phyloP scores from a whole-genome alignment of 2,888 invertebrate species.

The Lordiphosa andalusiaca region DNA sequence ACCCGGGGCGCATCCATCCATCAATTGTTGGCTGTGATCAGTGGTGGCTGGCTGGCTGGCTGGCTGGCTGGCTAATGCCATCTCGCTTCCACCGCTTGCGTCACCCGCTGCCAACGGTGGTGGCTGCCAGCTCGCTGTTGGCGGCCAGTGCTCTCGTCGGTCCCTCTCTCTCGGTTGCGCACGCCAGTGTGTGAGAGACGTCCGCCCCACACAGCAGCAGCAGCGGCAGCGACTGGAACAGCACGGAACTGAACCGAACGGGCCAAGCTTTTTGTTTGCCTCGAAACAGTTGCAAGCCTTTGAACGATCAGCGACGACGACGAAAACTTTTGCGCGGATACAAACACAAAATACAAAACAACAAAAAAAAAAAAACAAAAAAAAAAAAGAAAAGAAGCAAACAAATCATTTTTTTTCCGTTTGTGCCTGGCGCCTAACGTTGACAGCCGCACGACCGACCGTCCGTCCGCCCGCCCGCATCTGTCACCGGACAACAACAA shows the following conservation, averaged over 20 bases:
- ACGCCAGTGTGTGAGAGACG: constrained; percentile 14
- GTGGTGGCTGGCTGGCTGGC: constrained; percentile 23
- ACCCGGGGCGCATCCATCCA: not conserved
- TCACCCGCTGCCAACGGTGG: not conserved
- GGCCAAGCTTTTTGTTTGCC: constrained; percentile 77
- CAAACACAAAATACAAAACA: constrained; percentile 17
- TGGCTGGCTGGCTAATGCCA: constrained; percentile 31
- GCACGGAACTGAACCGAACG: constrained; percentile 17
- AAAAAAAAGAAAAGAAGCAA: constrained; percentile 3
- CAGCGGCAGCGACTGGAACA: constrained; percentile 37
- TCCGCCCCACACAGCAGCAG: constrained; percentile 11
- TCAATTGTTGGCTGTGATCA: constrained; percentile 35
- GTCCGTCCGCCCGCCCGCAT: no score
- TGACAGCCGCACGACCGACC: no score
- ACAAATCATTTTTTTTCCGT: constrained; percentile 13
- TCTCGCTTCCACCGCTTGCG: constrained; percentile 40
- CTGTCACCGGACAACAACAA: not conserved
- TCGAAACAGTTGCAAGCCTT: constrained; percentile 79
- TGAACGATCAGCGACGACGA: constrained; percentile 79
- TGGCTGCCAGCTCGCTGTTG: not conserved
- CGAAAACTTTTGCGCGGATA: constrained; percentile 78
- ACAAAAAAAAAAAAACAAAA: no score
- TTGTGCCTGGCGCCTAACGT: no score
- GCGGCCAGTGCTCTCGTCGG: no score
- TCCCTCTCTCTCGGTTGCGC: not conserved